phyloP scores from a whole-genome alignment of 1,140 invertebrate species.

The Aphelenchoides avenae region DNA sequence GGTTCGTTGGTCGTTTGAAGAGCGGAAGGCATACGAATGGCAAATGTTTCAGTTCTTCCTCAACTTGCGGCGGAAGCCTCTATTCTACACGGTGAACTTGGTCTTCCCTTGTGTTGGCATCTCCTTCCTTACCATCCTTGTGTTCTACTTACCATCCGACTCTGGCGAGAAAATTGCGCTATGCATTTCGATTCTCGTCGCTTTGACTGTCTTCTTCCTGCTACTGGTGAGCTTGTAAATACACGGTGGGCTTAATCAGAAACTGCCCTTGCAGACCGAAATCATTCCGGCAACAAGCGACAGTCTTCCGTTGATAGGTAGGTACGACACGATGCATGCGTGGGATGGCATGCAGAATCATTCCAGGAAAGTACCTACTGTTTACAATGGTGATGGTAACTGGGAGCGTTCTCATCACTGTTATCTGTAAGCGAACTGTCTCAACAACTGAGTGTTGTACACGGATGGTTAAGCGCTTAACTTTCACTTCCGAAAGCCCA shows the following conservation, averaged over 20 bases:
- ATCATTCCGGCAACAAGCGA: slow-evolving; percentile 97
- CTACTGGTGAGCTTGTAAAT: slow-evolving; percentile 68
- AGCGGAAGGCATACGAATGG: slow-evolving; percentile 10
- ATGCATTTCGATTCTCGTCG: slow-evolving; percentile 97
- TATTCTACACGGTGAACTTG: slow-evolving; percentile 93
- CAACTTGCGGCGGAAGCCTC: slow-evolving; percentile 77
- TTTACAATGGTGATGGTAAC: slow-evolving; percentile 99
- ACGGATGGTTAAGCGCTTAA: slow-evolving; percentile 81
- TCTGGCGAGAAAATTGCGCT: slow-evolving; percentile 95
- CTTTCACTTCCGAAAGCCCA: slow-evolving; percentile 90
- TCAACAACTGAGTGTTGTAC: slow-evolving; percentile 3
- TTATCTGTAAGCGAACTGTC: slow-evolving; percentile 66
- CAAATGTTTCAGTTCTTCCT: slow-evolving; percentile 48
- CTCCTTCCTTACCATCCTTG: slow-evolving; percentile 59
- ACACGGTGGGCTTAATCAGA: slow-evolving; percentile 71
- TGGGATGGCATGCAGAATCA: too few species aligned
- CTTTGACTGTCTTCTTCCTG: slow-evolving; percentile 98
- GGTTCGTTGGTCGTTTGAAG: slow-evolving; percentile 29
- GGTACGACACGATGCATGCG: not conserved
- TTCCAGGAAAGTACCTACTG: slow-evolving; percentile 79
- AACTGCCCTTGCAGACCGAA: slow-evolving; percentile 81
- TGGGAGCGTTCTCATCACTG: slow-evolving; percentile 92
- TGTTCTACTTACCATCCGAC: slow-evolving; percentile 95
- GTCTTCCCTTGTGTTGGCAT: slow-evolving; percentile 82
- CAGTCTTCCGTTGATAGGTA: slow-evolving; percentile 82